phyloP scores from a whole-genome alignment of 2,113 vertebrate genomes.

The Peucedramus taeniatus region DNA sequence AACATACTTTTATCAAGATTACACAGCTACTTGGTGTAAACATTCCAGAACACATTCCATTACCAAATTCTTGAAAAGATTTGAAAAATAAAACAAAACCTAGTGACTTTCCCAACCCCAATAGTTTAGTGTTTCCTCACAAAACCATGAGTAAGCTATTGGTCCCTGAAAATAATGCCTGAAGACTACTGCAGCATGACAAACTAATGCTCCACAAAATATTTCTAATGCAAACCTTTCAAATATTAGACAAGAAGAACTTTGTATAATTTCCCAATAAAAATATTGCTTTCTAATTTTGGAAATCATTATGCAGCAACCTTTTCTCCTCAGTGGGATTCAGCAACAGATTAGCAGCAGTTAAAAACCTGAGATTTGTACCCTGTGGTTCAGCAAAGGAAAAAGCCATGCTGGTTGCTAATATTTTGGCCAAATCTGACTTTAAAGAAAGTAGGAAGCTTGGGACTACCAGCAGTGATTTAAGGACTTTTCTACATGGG shows the following conservation, averaged over 20 bases:
- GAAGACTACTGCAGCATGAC: not conserved
- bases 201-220: not conserved
- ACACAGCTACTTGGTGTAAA: not conserved
- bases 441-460: not conserved
- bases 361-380: slow-evolving; percentile 2
- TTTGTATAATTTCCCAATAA: not conserved
- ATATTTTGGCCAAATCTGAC: not conserved
- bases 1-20: not conserved
- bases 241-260: not conserved
- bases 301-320: slow-evolving; percentile 18
- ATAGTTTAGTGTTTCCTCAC: not conserved
- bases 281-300: slow-evolving; percentile 3
- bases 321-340: slow-evolving; percentile 37
- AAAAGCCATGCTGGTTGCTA: not conserved
- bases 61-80: not conserved
- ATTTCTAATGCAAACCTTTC: not conserved
- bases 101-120: not conserved
- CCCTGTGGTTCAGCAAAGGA: slow-evolving; percentile 13
- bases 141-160: not conserved
- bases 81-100: not conserved
- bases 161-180: not conserved
- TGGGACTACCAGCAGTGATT: not conserved
- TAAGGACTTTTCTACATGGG: not conserved
- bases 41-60: not conserved
- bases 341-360: slow-evolving; percentile 35